Conservation (phyloP, 2,797 vertebrate species). For the Lindbergichthys nudifrons region DNA sequence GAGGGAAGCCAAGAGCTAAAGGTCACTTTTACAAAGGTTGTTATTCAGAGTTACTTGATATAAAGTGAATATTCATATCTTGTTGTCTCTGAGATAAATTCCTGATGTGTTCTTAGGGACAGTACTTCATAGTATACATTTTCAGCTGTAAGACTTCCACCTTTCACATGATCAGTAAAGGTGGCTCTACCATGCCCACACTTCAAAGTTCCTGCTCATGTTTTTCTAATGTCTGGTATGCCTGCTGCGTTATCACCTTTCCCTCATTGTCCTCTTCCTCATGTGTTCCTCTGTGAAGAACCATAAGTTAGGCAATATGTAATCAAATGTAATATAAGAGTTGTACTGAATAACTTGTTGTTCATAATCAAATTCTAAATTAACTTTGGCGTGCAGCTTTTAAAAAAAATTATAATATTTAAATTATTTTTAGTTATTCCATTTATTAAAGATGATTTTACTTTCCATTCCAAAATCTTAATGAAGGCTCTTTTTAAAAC, state of each 20-base stretch:
- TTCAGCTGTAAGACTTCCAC: not conserved
- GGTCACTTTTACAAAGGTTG: constrained; percentile 24
- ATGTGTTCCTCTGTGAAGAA: not conserved
- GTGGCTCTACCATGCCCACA: not conserved
- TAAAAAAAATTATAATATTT: too few relatives aligned
- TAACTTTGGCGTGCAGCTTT: too few relatives aligned
- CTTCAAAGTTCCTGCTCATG: not conserved
- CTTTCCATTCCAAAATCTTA: constrained; percentile 10
- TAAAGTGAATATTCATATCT: not conserved
- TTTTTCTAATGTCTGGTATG: not conserved
- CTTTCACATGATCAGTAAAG: not conserved
- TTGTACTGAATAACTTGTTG: too few relatives aligned
- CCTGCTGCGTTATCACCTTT: not conserved
- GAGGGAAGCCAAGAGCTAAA: constrained; percentile 29
- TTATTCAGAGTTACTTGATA: not conserved
- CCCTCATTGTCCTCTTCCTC: not conserved
- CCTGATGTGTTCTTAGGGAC: not conserved
- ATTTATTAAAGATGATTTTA: too few relatives aligned
- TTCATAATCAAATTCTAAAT: too few relatives aligned
- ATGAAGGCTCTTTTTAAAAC: too few relatives aligned
- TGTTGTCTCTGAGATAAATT: constrained; percentile 3
- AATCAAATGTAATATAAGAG: too few relatives aligned
- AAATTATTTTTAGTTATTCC: too few relatives aligned
- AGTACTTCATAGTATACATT: not conserved
- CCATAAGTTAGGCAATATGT: too few relatives aligned